Base-by-base conservation (phyloP, 2,888 invertebrate species). In the Caenorhabditis sp. region DNA sequence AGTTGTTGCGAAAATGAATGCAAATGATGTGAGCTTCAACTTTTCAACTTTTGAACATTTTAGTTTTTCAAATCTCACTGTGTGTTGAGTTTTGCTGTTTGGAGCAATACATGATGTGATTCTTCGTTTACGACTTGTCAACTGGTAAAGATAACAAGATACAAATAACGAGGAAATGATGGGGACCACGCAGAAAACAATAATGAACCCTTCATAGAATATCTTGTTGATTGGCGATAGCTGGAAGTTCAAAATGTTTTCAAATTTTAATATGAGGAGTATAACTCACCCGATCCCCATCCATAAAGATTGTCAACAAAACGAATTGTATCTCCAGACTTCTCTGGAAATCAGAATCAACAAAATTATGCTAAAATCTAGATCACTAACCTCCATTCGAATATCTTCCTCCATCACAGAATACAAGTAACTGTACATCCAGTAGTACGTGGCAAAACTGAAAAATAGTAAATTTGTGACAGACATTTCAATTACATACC, bases 1-100 rank as follows among this genome's bases (percentile, higher is more conserved):
- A 1, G 88, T 88, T 6, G 88, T 88, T 9, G 88, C 88, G 56
- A 87, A 89, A 46, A 88, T 88, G 75, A 88, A 88, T 7, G 87
- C 85, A 17, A 88, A 74, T 0, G 86, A 86, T 76, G 85, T 85
- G 6, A 85, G 72, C 87, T 87, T 55, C 17, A 79, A 45, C 13
- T n/a, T n/a, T n/a, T n/a, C n/a, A 11, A 20, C 13, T 35, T 35
- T 65, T 26, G 35, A 45, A 35, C 15, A 30, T 22, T 43, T 2
- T 5, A 11, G 6, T 30, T 5, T 9, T 30, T 30, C 30, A 35
- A 11, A 7, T 17, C n/a, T 35, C 27, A 79, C 84, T 56, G 83
- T 84, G n/a, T 79, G 79, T 43, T 75, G 52, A 8, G 24, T 20
- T 32, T 52, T 68, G 1, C 24, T n/a, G 1, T 5, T 17, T 11